Evolutionary conservation across 1,140 invertebrate species (phyloP).

Genomic region (Uloborus diversus): DNA sequence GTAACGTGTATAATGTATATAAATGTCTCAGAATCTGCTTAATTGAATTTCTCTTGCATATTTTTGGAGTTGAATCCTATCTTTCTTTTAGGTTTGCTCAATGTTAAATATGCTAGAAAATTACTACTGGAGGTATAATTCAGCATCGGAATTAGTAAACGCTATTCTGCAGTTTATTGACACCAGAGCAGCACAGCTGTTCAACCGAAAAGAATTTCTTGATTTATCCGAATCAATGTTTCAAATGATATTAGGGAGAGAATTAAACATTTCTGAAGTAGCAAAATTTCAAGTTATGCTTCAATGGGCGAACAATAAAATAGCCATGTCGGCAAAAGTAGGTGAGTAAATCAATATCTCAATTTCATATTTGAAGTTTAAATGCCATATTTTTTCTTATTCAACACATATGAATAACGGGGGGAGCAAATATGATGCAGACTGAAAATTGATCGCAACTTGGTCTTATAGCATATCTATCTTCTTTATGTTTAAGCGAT

Average conservation of each 20-base stretch:
- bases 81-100: slow-evolving; percentile 75
- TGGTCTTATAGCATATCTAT: no score
- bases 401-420: no score
- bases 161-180: slow-evolving; percentile 93
- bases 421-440: no score
- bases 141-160: slow-evolving; percentile 90
- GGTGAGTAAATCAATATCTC: no score
- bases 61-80: neutral
- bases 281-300: slow-evolving; percentile 94
- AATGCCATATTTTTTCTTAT: no score
- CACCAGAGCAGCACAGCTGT: slow-evolving; percentile 80
- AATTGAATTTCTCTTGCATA: neutral
- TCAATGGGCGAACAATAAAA: slow-evolving; percentile 85
- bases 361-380: no score
- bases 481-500: no score
- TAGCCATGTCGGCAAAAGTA: slow-evolving; percentile 46
- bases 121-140: slow-evolving; percentile 95
- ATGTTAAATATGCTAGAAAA: slow-evolving; percentile 93
- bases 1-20: no score
- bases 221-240: slow-evolving; percentile 93
- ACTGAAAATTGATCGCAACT: no score
- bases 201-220: slow-evolving; percentile 83
- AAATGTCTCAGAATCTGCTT: no score
- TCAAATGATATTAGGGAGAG: slow-evolving; percentile 90
- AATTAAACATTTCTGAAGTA: slow-evolving; percentile 87